Evolutionary conservation across 2,797 vertebrate genomes (phyloP).

Genomic region (Otus scops): DNA sequence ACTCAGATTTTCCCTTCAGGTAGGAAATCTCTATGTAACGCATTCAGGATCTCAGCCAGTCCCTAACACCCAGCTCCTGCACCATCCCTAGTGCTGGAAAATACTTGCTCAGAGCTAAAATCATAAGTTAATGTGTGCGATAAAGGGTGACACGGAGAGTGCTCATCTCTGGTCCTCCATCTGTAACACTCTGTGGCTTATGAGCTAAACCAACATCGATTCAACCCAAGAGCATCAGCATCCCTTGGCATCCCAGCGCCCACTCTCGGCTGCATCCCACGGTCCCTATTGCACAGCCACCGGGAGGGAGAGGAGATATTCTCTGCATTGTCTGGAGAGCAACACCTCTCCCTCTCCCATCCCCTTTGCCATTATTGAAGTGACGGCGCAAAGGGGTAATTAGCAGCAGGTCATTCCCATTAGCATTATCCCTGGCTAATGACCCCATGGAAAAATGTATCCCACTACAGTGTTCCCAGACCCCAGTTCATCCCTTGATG

Average conservation of each 20-base stretch:
- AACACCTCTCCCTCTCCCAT: neutral
- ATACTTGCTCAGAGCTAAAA: neutral
- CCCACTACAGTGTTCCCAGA: no score
- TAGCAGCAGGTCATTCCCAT: neutral
- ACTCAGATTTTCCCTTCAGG: accelerated
- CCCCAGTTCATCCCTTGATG: neutral
- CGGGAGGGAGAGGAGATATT: neutral
- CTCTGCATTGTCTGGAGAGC: accelerated
- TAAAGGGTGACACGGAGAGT: accelerated
- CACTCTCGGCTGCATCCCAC: accelerated
- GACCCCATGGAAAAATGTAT: neutral
- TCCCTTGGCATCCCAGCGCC: neutral
- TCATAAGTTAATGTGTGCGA: neutral
- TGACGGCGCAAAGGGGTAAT: accelerated
- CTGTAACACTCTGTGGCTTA: neutral
- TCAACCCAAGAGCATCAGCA: neutral
- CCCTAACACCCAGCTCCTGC: accelerated
- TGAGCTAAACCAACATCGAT: neutral
- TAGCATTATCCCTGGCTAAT: neutral
- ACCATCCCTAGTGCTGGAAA: neutral
- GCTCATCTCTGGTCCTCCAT: neutral
- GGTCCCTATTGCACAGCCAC: neutral
- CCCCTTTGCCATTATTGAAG: neutral
- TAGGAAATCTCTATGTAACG: accelerated
- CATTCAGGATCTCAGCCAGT: neutral